A percentile compares a stretch with the other conserved stretches of the same genome.
phyloP scores from a whole-genome alignment of 2,113 vertebrate genomes.

The Lipotes vexillifer region DNA sequence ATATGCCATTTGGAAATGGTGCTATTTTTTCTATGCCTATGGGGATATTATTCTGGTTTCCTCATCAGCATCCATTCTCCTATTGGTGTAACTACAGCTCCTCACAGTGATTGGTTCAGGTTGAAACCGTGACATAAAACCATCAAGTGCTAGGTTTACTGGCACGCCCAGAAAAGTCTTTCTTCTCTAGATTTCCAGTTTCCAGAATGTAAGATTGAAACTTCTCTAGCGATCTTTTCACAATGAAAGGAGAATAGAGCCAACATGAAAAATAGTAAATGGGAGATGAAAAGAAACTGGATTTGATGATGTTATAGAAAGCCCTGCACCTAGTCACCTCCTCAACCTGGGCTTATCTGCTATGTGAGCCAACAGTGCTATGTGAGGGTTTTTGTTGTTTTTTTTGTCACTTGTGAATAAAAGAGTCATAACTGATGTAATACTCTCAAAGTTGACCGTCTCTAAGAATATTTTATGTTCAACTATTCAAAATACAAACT shows the following conservation, averaged over 20 bases:
- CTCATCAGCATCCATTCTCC: neutral
- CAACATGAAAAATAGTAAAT: neutral
- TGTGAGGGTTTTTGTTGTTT: neutral
- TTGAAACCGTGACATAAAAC: accelerated
- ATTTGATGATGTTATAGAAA: neutral
- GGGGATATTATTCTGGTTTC: neutral
- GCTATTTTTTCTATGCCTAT: neutral
- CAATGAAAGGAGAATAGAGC: neutral
- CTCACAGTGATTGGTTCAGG: neutral
- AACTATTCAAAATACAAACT: neutral
- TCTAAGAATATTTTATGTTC: neutral
- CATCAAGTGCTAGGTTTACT: neutral
- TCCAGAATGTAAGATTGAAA: neutral
- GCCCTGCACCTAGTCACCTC: neutral
- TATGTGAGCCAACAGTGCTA: neutral
- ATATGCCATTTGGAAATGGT: neutral
- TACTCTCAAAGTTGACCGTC: neutral
- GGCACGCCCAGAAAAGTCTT: neutral
- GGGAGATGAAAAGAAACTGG: neutral
- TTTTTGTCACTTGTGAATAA: neutral
- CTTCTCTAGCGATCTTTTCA: neutral
- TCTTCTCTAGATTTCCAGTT: neutral
- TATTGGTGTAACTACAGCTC: neutral
- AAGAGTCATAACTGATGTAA: neutral
- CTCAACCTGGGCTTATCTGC: neutral